phyloP scores from a whole-genome alignment of 1,140 invertebrate species.

The Megathymus violae region DNA sequence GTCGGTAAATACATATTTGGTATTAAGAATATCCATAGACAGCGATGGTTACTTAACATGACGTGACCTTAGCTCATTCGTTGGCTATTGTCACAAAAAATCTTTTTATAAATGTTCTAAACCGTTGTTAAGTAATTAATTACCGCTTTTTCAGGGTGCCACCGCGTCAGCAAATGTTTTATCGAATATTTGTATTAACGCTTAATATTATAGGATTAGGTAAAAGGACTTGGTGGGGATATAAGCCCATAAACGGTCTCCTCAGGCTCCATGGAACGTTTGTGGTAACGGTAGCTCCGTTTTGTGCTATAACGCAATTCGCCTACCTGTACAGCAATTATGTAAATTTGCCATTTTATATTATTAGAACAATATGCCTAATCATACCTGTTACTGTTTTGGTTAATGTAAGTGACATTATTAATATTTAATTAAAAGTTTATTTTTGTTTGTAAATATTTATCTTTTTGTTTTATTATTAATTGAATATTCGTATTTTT shows the following conservation, averaged over 20 bases:
- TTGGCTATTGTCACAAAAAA: neutral
- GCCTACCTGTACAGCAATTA: constrained; percentile 41
- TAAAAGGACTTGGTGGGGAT: constrained; percentile 38
- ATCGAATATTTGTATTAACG: constrained; percentile 30
- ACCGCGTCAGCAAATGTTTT: constrained; percentile 44
- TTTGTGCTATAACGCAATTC: constrained; percentile 35
- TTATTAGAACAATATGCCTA: constrained; percentile 42
- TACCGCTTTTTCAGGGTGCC: constrained; percentile 39
- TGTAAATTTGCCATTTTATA: constrained; percentile 37
- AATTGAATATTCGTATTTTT: constrained; percentile 1
- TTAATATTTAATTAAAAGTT: too few species aligned
- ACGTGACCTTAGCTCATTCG: too few species aligned
- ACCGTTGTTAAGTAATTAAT: too few species aligned
- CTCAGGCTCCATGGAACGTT: constrained; percentile 27
- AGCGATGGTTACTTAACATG: too few species aligned
- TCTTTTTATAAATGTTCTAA: neutral
- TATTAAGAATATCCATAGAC: too few species aligned
- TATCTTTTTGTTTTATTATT: neutral
- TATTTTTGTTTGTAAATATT: constrained; percentile 13
- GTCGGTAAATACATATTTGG: too few species aligned
- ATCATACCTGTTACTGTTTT: constrained; percentile 43
- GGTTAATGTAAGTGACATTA: constrained; percentile 42
- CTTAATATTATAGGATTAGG: constrained; percentile 33
- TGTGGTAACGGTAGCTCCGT: constrained; percentile 19
- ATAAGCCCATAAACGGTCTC: constrained; percentile 21